phyloP scores from a whole-genome alignment of 2,797 vertebrate genomes.

The Acrossocheilus wenchowensis region DNA sequence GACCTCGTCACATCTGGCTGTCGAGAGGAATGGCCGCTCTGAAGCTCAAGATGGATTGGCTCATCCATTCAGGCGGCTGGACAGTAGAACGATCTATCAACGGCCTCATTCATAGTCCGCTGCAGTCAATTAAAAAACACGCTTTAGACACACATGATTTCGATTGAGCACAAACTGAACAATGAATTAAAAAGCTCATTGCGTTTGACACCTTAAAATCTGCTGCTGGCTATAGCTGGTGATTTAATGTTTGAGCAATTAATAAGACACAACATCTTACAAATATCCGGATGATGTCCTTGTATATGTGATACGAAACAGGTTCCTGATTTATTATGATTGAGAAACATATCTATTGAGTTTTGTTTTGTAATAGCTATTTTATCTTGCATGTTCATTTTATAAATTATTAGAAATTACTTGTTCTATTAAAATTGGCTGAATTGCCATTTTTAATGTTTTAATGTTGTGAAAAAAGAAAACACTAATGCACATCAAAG shows the following conservation, averaged over 20 bases:
- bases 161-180: neutral
- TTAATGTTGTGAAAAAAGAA: too few relatives aligned
- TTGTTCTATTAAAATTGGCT: too few relatives aligned
- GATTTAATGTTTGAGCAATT: neutral
- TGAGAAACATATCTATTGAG: neutral
- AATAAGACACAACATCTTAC: neutral
- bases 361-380: too few relatives aligned
- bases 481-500: too few relatives aligned
- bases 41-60: conserved; percentile 81
- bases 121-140: conserved; percentile 36
- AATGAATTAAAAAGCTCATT: neutral
- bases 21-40: conserved; percentile 77
- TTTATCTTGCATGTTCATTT: too few relatives aligned
- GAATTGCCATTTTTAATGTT: too few relatives aligned
- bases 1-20: conserved; percentile 82
- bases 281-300: neutral
- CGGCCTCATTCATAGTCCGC: conserved; percentile 27
- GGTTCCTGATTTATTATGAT: neutral
- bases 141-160: neutral
- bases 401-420: too few relatives aligned
- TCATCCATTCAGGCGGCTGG: conserved; percentile 73
- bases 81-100: conserved; percentile 70
- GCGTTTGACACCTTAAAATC: neutral
- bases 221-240: neutral
- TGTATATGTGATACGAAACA: neutral